A percentile compares a stretch with the other conserved stretches of the same genome.
Evolutionary conservation across 35 echinoderm and acorn worm species (phyloP).

Genomic region (Acanthaster planci): DNA sequence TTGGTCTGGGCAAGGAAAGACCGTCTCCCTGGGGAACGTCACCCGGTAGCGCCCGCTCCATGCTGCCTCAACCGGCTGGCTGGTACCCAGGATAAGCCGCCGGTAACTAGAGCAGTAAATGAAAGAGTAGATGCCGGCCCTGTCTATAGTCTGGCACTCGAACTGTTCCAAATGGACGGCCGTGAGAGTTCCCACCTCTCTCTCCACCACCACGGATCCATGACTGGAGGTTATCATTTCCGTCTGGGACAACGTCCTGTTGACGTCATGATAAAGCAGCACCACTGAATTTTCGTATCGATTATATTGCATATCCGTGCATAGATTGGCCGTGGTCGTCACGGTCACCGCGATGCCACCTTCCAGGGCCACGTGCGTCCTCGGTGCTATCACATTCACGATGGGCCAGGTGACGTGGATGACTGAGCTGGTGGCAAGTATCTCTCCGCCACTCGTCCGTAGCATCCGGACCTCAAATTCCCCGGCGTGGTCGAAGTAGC

Average conservation of each 20-base stretch:
- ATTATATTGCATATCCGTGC: slow-evolving; percentile 45
- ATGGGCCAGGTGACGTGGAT: slow-evolving; percentile 43
- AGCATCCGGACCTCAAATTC: slow-evolving; percentile 37
- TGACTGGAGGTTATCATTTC: not conserved
- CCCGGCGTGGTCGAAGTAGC: slow-evolving; percentile 55
- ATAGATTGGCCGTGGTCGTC: slow-evolving; percentile 26
- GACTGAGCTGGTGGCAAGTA: slow-evolving; percentile 20
- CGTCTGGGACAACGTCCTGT: not conserved
- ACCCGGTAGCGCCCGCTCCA: slow-evolving; percentile 37
- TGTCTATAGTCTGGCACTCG: slow-evolving; percentile 37
- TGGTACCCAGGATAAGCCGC: slow-evolving; percentile 8
- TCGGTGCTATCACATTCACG: slow-evolving; percentile 4
- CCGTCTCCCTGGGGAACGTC: slow-evolving; percentile 18
- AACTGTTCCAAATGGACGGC: slow-evolving; percentile 15
- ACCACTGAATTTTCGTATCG: slow-evolving; percentile 45
- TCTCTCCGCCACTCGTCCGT: not conserved
- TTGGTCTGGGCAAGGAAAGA: slow-evolving; percentile 31
- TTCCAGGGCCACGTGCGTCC: slow-evolving; percentile 12
- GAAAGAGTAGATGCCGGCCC: slow-evolving; percentile 52
- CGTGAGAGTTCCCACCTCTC: not conserved
- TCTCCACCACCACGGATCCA: slow-evolving; percentile 29
- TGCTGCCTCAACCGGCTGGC: slow-evolving; percentile 1
- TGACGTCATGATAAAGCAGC: slow-evolving; percentile 52
- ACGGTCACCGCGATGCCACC: slow-evolving; percentile 28
- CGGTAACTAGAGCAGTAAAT: slow-evolving; percentile 43